A percentile compares a stretch with the other conserved stretches of the same genome.
phyloP scores from a whole-genome alignment of 2,888 invertebrate genomes.

The Himalopsyche anomala region DNA sequence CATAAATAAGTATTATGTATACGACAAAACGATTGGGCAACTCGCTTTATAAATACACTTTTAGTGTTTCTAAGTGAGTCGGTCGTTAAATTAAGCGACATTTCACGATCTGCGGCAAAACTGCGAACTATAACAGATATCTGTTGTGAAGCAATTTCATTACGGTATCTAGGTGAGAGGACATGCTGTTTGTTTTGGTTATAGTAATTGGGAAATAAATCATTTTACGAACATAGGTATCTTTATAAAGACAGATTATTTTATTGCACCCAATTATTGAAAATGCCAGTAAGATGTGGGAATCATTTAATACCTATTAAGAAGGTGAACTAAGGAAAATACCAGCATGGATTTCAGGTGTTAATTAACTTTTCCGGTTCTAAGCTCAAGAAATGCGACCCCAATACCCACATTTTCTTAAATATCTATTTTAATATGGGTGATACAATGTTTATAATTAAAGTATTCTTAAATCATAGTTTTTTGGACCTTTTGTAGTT shows the following conservation, averaged over 20 bases:
- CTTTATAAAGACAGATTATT: not conserved
- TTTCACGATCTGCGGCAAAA: slow-evolving; percentile 28
- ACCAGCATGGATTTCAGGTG: no score
- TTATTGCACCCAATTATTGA: not conserved
- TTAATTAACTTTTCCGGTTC: no score
- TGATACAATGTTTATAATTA: no score
- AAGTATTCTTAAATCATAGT: no score
- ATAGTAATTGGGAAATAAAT: slow-evolving; percentile 7
- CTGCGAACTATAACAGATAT: slow-evolving; percentile 30
- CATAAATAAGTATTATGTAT: not conserved
- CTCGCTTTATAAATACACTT: slow-evolving; percentile 23
- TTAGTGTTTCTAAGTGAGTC: not conserved
- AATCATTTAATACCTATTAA: no score
- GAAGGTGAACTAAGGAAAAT: no score
- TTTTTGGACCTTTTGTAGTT: no score
- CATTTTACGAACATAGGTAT: not conserved
- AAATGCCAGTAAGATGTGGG: not conserved
- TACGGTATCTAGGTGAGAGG: not conserved
- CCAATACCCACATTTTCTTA: no score
- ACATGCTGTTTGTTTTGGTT: not conserved
- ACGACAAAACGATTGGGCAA: slow-evolving; percentile 12
- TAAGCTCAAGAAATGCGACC: no score
- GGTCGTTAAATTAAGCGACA: slow-evolving; percentile 29
- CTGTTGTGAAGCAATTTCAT: slow-evolving; percentile 6
- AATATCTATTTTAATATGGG: no score